A percentile compares a stretch with the other conserved stretches of the same genome.
phyloP scores from a whole-genome alignment of 2,888 invertebrate species.

The Perdita meconis region DNA sequence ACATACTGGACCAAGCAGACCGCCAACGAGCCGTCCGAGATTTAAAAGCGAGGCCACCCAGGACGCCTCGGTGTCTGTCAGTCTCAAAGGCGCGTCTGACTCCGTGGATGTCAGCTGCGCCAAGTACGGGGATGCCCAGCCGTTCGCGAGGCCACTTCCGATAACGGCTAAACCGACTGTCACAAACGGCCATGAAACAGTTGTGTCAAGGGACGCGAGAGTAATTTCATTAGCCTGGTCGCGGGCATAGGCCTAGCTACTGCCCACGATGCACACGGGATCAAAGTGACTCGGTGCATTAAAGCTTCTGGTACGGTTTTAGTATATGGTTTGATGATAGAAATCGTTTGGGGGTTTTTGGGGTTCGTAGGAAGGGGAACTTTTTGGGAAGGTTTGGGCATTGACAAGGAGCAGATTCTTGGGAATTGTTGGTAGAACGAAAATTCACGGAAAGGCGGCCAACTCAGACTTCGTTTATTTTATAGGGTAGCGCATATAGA shows the following conservation, averaged over 20 bases:
- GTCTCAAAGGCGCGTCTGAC: slow-evolving; percentile 64
- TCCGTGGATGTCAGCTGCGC: slow-evolving; percentile 78
- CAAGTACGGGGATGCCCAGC: slow-evolving; percentile 82
- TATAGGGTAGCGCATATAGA: no score
- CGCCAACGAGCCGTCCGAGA: slow-evolving; percentile 78
- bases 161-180: slow-evolving; percentile 77
- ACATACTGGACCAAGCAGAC: slow-evolving; percentile 74
- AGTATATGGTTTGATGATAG: no score
- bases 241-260: slow-evolving; percentile 29
- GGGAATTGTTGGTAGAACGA: no score
- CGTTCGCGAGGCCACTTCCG: slow-evolving; percentile 78
- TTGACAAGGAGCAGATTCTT: no score
- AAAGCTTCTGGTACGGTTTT: no score
- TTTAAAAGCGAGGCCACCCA: slow-evolving; percentile 81
- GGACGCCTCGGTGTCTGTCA: slow-evolving; percentile 77
- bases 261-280: slow-evolving; percentile 14
- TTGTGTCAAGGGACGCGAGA: slow-evolving; percentile 55
- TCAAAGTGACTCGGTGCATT: no score
- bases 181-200: slow-evolving; percentile 57
- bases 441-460: no score
- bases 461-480: no score
- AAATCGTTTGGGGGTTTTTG: no score
- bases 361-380: no score
- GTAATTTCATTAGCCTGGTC: slow-evolving; percentile 58
- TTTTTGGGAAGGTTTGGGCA: no score